Base-by-base conservation (phyloP, 2,113 vertebrate genomes). In the Choloepus hoffmanni region DNA sequence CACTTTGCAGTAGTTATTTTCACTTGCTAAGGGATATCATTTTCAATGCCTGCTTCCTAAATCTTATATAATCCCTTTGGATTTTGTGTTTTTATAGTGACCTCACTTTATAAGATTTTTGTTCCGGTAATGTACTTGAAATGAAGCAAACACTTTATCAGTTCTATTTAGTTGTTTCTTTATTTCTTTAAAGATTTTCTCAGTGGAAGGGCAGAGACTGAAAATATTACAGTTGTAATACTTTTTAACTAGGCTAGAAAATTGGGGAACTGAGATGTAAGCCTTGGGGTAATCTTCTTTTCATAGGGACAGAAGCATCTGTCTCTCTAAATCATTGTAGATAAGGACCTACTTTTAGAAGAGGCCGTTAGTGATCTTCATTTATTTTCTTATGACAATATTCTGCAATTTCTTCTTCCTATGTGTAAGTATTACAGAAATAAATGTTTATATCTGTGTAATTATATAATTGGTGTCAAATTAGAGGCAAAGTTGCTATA, bases 61-160 rank as follows among this genome's bases (percentile, higher is more conserved):
- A 93, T 97, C 96, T 96, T 12, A 1, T 19, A 63, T 96, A 96
- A 97, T 96, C 95, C 72, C 67, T 96, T 95, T 90, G 92, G 83
- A 92, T 96, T 97, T 95, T 87, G 26, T 79, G 60, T 94, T 94
- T 93, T 74, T 76, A 3, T 92, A 89, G 70, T 87, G 63, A 90
- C 70, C 65, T 96, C 63, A 68, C 60, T 95, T 94, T 92, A 43
- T 81, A 94, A 81, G 45, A 48, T 73, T 96, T 96, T 95, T 98
- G 93, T 97, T 96, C 92, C 74, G 68, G 48, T 97, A 94, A 95
- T 97, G 67, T 89, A 86, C 94, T 92, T 96, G 91, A 95, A 97
- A 94, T 97, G 94, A 92, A 94, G 92, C 93, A 86, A 95, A 85
- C 72, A 94, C 73, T 90, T 96, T 90, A 96, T 94, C 93, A 95